Evolutionary conservation across 2,113 vertebrate species (phyloP), one percentile per base, ranked within the genome.

Genomic region (Trichechus manatus): DNA sequence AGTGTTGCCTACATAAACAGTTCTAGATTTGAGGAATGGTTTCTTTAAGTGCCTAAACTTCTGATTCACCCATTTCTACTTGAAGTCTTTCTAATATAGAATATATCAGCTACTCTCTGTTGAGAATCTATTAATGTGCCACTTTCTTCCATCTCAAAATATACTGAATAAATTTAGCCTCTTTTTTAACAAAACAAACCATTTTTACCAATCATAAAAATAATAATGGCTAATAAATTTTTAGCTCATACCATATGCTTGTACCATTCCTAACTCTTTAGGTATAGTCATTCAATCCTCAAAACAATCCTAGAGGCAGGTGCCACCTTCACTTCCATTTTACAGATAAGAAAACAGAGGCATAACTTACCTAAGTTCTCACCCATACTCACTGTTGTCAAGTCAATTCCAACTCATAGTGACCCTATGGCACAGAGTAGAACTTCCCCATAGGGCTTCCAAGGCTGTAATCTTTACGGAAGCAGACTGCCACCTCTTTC

Each of bases 121-220:
- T 95, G 59, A 70, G 11, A 33, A 84, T 94, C 42, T 96, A 81
- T 4, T 36, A 23, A 23, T 15, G 36, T 31, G 23, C 31, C 11
- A 84, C 36, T 74, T 64, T 14, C 59, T 56, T 80, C 72, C 53
- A 94, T 42, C 81, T 81, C 84, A 68, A 96, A 85, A 88, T 13
- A 92, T 78, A 95, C 47, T 84, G 50, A 36, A 92, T 75, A 75
- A 94, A 91, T 88, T 11, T 91, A 53, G 83, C 47, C 85, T 59
- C 11, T 53, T 74, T 66, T 87, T 93, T 53, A 56, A 84, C 14
- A 64, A 29, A 80, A 50, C 13, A 31, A 81, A 97, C 50, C 44
- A 70, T 80, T 89, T 39, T 82, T 29, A 61, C 33, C 94, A 81
- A 91, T 70, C 10, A n/a, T 42, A 50, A 31, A 78, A n/a, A 68